These are phyloP conservation scores for Vidua macroura DNA, from an alignment of 2,113 vertebrate species.

Conservation along the genomic window DNA sequence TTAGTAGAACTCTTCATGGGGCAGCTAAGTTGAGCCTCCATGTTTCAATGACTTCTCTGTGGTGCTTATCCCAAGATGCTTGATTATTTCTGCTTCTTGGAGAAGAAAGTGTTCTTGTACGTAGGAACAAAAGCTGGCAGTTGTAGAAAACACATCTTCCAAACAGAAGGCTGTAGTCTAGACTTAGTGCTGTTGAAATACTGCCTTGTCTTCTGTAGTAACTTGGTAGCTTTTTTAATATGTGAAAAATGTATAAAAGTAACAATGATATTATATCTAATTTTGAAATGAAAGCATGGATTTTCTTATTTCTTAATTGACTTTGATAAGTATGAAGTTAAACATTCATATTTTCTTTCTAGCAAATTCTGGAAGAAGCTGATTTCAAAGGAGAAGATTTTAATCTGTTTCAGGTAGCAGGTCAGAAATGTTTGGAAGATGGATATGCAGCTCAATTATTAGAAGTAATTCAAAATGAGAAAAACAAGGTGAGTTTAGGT, in stretches of 20 bases:
- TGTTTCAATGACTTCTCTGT: not conserved
- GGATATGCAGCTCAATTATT: conserved; percentile 83
- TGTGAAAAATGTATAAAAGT: not conserved
- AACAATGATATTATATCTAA: not conserved
- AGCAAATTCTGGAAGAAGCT: conserved; percentile 86
- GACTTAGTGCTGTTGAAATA: not conserved
- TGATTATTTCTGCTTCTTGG: not conserved
- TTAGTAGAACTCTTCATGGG: not conserved
- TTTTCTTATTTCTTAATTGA: not conserved
- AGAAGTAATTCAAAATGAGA: conserved; percentile 88
- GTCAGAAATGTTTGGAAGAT: conserved; percentile 87
- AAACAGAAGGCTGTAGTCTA: not conserved
- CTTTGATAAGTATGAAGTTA: not conserved
- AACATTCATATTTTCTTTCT: not conserved
- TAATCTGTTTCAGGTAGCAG: conserved; percentile 82
- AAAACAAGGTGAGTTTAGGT: conserved; percentile 83
- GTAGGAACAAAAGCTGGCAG: not conserved
- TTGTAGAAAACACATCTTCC: not conserved
- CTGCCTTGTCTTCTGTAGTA: not conserved
- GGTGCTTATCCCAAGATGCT: not conserved
- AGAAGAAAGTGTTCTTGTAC: not conserved
- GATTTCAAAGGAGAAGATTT: conserved; percentile 88
- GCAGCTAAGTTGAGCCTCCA: not conserved
- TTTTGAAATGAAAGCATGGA: not conserved
- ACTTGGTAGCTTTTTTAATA: not conserved